These are phyloP conservation scores for Ctenodactylus gundi DNA, from an alignment of 2,113 vertebrate genomes.

Conservation along the genomic window DNA sequence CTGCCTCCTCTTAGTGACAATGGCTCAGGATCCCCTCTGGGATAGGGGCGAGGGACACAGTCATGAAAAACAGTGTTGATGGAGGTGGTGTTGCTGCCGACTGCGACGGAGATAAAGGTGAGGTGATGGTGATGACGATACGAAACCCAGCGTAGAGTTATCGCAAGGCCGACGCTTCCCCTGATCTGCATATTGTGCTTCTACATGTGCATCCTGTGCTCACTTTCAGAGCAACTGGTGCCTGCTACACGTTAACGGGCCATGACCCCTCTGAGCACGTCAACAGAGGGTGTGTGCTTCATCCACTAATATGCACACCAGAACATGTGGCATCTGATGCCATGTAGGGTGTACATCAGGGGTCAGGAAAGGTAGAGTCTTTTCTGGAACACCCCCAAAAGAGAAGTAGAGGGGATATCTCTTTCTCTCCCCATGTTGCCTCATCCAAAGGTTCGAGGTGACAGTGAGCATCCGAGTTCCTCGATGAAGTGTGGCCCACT, in stretches of 20 bases:
- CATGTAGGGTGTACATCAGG: background rate
- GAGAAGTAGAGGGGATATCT: background rate
- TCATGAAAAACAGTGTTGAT: background rate
- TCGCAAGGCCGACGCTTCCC: background rate
- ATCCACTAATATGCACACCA: too few relatives aligned
- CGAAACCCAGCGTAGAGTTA: background rate
- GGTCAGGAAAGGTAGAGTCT: too few relatives aligned
- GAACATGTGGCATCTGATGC: background rate
- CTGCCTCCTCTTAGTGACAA: background rate
- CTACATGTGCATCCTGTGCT: background rate
- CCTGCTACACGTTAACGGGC: background rate
- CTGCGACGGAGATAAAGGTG: too few relatives aligned
- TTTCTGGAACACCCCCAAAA: too few relatives aligned
- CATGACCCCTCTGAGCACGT: fast-evolving
- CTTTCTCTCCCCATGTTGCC: background rate
- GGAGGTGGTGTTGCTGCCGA: too few relatives aligned
- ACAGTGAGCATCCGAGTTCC: too few relatives aligned
- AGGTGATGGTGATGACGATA: background rate
- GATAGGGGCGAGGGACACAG: background rate
- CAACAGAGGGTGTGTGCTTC: fast-evolving
- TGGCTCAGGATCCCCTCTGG: background rate
- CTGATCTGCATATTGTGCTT: background rate
- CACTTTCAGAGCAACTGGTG: background rate
- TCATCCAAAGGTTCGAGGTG: background rate
- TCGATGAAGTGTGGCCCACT: background rate